phyloP scores from a whole-genome alignment of 2,888 invertebrate species.

The Drosophila fulvimacula region DNA sequence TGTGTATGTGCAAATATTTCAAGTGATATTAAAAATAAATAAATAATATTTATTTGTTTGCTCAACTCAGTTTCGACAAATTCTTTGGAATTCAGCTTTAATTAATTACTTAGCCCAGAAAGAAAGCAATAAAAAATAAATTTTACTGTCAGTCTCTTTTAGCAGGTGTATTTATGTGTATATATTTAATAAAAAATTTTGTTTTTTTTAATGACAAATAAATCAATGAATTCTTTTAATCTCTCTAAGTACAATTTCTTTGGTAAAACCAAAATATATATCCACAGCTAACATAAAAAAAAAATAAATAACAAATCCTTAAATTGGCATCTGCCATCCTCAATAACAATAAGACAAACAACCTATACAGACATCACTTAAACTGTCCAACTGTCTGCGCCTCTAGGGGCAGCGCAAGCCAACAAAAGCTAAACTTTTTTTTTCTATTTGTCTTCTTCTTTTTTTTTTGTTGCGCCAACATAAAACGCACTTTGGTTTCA shows the following conservation, averaged over 20 bases:
- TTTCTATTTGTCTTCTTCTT: not conserved
- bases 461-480: conserved; percentile 26
- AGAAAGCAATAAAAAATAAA: not conserved
- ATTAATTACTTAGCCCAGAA: not conserved
- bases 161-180: not conserved
- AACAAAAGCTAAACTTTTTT: conserved; percentile 50
- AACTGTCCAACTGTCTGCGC: conserved; percentile 69
- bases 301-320: not conserved
- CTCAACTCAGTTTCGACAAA: not conserved
- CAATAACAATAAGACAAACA: conserved; percentile 45
- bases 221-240: not conserved
- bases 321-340: conserved; percentile 1
- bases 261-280: not conserved
- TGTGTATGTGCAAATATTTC: not conserved
- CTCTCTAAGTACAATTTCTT: not conserved
- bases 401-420: conserved; percentile 31
- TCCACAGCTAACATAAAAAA: not conserved
- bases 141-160: not conserved
- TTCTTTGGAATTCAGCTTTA: too few relatives aligned
- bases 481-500: conserved; percentile 63
- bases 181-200: not conserved
- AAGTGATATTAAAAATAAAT: not conserved
- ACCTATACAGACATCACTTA: conserved; percentile 62
- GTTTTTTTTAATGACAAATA: not conserved
- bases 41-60: not conserved